Base-by-base conservation (phyloP, 2,888 invertebrate genomes). In the Physocephala rufipes region DNA sequence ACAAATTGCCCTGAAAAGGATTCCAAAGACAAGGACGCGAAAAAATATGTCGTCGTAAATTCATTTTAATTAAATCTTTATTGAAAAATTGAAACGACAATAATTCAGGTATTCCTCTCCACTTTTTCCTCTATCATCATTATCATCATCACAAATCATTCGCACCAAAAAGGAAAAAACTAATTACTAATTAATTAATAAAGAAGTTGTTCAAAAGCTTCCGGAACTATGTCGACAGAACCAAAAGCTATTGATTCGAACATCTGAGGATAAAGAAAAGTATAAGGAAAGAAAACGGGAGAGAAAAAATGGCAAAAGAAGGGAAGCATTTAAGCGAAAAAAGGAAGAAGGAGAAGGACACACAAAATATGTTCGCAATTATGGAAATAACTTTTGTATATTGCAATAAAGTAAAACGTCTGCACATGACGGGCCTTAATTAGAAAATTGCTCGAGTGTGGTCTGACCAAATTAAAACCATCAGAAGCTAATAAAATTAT, bases 11-110 rank as follows among this genome's bases (percentile, higher is more conserved):
- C 19, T 24, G 19, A 26, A 26, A 28, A 45, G 19, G 43, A n/a
- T 16, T n/a, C 5, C 45, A 1, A 16, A 13, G 30, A 26, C 5
- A n/a, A 51, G 26, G 5, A n/a, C 3, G 49, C 26, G 26, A 15
- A 24, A 51, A 47, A 21, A 16, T 58, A 64, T 67, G 43, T 53
- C 51, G 65, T 59, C 67, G 70, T 72, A 73, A 73, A 74, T 74
- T 70, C 71, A 67, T 74, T 61, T 72, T 72, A 72, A 74, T 74
- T 74, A 71, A 74, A 74, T 72, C 67, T 53, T 66, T 15, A 28
- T 71, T 66, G 15, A 21, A 26, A 71, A 71, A 61, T 36, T 58
- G 28, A 58, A 16, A 19, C 36, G 59, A 61, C 51, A 62, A 24
- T 26, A 63, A 26, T 63, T 45, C 26, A 47, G 24, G 43, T 62